Evolutionary conservation across 2,888 invertebrate species (phyloP).

Genomic region (Phengaris arion): DNA sequence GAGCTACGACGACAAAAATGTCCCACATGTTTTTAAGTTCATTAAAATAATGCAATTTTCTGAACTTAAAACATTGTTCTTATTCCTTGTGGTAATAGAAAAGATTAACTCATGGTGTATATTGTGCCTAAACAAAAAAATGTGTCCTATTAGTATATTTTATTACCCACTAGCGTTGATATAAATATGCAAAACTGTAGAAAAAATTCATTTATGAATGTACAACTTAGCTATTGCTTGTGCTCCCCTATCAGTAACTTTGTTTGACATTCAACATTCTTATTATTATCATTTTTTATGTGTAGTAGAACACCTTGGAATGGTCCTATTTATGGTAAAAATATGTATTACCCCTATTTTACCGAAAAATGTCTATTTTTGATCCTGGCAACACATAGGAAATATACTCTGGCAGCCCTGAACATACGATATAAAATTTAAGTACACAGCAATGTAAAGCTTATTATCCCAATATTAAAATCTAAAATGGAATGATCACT

Average conservation of each 20-base stretch:
- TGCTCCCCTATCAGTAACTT: slow-evolving; percentile 19
- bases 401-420: slow-evolving; percentile 14
- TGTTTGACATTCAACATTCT: background rate
- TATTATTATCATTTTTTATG: slow-evolving; percentile 3
- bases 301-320: background rate
- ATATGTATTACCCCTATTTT: slow-evolving; percentile 10
- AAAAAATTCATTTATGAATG: slow-evolving; percentile 6
- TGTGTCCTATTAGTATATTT: slow-evolving; percentile 5
- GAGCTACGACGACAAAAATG: background rate
- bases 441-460: slow-evolving; percentile 33
- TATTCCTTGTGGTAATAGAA: background rate
- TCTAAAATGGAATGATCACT: slow-evolving; percentile 43
- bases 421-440: slow-evolving; percentile 28
- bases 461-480: slow-evolving; percentile 35
- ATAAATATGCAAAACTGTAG: slow-evolving; percentile 22
- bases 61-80: background rate
- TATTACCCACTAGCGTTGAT: background rate
- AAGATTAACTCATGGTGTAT: background rate
- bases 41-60: background rate
- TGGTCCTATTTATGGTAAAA: background rate
- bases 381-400: slow-evolving; percentile 19
- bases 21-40: background rate
- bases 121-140: background rate
- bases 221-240: slow-evolving; percentile 24
- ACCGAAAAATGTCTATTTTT: background rate